Evolutionary conservation across 2,888 invertebrate species (phyloP).

Genomic region (Norana najaformis): DNA sequence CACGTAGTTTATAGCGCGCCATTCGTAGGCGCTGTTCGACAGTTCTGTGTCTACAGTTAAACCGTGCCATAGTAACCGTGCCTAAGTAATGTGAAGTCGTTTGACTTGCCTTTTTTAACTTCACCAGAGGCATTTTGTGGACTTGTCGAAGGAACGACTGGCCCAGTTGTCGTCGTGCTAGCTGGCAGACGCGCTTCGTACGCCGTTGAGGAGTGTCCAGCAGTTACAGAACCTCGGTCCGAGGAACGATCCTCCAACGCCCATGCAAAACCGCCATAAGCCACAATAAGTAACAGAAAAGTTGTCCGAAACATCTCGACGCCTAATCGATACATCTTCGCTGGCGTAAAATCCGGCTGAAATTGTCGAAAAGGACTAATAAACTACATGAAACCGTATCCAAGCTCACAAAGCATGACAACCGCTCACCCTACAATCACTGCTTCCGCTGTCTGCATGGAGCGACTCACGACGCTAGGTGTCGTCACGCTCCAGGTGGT

Average conservation of each 20-base stretch:
- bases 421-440: not conserved
- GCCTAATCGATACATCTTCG: not conserved
- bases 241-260: not conserved
- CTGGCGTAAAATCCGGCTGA: not conserved
- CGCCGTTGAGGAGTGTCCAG: not conserved
- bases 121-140: not conserved
- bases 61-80: no score
- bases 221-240: not conserved
- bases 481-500: not conserved
- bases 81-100: not conserved
- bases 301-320: not conserved
- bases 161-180: not conserved
- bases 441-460: not conserved
- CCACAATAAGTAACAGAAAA: not conserved
- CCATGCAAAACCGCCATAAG: not conserved
- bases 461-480: not conserved
- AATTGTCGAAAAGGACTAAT: not conserved
- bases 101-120: slow-evolving; percentile 19
- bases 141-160: not conserved
- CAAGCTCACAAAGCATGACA: not conserved
- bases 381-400: not conserved
- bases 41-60: not conserved
- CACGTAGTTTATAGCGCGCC: not conserved
- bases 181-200: not conserved
- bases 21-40: not conserved